Percentiles rank a stretch among this genome's conserved stretches.
phyloP scores from a whole-genome alignment of 2,113 vertebrate species.

The Alethe castanea region DNA sequence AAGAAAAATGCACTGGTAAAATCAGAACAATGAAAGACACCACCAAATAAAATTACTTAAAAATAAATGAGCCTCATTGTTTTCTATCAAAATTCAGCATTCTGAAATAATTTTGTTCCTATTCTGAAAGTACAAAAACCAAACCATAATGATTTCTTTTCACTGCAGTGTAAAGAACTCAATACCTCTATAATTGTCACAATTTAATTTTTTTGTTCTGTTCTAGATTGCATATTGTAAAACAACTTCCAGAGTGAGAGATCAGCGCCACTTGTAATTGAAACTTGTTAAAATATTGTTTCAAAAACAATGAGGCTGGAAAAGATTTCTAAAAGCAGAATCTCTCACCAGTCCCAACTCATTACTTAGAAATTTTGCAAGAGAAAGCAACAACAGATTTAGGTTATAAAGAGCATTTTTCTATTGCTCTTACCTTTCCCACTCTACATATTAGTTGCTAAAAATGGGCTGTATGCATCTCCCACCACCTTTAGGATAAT shows the following conservation, averaged over 20 bases:
- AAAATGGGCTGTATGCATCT: neutral
- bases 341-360: neutral
- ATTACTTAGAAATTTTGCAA: neutral
- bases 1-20: neutral
- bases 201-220: neutral
- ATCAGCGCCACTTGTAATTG: neutral
- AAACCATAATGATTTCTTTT: neutral
- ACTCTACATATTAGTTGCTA: neutral
- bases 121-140: neutral
- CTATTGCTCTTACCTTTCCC: neutral
- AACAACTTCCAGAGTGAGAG: neutral
- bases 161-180: neutral
- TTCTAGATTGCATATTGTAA: neutral
- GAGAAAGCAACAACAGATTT: neutral
- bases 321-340: neutral
- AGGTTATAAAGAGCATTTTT: neutral
- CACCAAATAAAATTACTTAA: neutral
- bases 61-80: neutral
- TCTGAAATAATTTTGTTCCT: neutral
- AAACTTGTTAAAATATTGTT: neutral
- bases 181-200: neutral
- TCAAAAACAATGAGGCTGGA: neutral
- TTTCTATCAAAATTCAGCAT: neutral
- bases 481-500: neutral
- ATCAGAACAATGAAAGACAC: neutral